Base-by-base conservation (phyloP, 2,888 invertebrate genomes). In the Ischnura elegans region DNA sequence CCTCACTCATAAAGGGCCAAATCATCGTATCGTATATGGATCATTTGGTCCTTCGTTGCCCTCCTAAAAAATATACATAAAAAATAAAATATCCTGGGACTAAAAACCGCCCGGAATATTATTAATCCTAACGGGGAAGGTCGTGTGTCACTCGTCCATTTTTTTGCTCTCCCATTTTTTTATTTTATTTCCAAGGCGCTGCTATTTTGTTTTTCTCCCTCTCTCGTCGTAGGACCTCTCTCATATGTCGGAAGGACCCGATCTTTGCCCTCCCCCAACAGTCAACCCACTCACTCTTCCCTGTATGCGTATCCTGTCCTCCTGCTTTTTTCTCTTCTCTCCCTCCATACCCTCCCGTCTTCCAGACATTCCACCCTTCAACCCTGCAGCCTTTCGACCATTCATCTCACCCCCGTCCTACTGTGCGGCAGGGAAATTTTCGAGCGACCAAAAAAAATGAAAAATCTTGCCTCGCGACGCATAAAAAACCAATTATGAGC, bases 401-500 rank as follows among this genome's bases (percentile, higher is more conserved):
- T 86, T 86, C 86, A 43, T 86, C 86, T 86, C 86, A 19, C 25
- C 25, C 86, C 86, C 86, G 2, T 86, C 86, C 86, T 51, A 86
- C 36, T 86, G 51, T 51, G 43, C 86, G 86, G 86, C 25, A 45
- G 86, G n/a, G n/a, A 46, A 21, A 46, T 46, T 86, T 46, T 46
- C 45, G 86, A 86, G 86, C 46, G 86, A 86, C 86, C 13, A 13
- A 51, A 45, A 45, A 43, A 86, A 86, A 86, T 19, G 19, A 45
- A 45, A 43, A 86, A 86, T 45, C 8, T n/a, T 43, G 25, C 45
- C 86, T 25, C 86, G 45, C 86, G 86, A 86, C 45, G 86, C 86
- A 86, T 86, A 86, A 86, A 86, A 86, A 86, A 86, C 86, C 86
- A 86, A 86, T 86, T 86, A 86, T 86, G 86, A 86, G 86, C n/a